phyloP scores from a whole-genome alignment of 2,113 vertebrate genomes.

The Phylloscopus trochiloides region DNA sequence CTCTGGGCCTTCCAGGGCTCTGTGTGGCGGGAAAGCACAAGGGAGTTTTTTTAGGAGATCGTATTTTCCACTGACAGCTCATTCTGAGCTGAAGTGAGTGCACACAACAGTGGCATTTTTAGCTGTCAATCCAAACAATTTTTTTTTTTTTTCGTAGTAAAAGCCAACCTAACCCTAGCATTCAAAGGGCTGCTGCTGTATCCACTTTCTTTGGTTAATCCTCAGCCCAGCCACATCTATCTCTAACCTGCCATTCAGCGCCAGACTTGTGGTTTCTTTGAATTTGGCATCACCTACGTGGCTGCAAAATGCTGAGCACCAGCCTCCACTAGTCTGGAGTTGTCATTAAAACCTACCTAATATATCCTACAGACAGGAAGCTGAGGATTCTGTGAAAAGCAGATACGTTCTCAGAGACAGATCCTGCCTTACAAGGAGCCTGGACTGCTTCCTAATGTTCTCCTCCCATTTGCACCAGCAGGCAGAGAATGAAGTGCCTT shows the following conservation, averaged over 20 bases:
- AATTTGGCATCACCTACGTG: not conserved
- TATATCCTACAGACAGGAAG: not conserved
- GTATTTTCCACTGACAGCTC: conserved; percentile 46
- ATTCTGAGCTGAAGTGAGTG: conserved; percentile 1
- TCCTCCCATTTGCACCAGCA: not conserved
- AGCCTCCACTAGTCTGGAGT: not conserved
- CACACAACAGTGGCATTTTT: conserved; percentile 3
- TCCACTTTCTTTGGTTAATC: conserved; percentile 1
- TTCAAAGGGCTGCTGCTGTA: not conserved
- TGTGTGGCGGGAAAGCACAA: not conserved
- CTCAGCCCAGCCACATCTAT: not conserved
- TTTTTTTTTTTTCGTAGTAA: not conserved
- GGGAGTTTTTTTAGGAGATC: conserved; percentile 10
- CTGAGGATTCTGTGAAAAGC: not conserved
- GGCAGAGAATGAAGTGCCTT: not conserved
- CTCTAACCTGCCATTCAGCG: not conserved
- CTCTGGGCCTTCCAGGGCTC: conserved; percentile 33
- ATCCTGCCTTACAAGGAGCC: not conserved
- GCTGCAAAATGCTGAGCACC: not conserved
- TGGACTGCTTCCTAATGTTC: not conserved
- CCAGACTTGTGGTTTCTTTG: not conserved
- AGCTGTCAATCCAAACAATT: not conserved
- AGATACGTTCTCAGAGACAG: not conserved
- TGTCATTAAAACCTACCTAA: conserved; percentile 24
- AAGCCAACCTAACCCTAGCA: not conserved